phyloP scores from a whole-genome alignment of 2,888 invertebrate species.

The Polyommatus icarus region DNA sequence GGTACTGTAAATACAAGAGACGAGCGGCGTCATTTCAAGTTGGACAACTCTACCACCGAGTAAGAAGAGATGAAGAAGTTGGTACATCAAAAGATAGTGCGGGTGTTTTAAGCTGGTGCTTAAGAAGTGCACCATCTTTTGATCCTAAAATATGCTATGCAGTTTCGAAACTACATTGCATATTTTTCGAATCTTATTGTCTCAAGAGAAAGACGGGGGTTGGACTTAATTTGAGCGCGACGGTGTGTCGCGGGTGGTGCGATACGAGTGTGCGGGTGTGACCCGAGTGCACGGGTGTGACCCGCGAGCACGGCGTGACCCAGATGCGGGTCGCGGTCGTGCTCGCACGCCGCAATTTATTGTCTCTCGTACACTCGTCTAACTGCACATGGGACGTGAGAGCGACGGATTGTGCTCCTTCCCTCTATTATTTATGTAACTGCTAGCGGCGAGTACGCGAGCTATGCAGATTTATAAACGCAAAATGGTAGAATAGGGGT shows the following conservation, averaged over 20 bases:
- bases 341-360: constrained; percentile 63
- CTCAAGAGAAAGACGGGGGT: constrained; percentile 33
- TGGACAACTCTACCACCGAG: too few species aligned
- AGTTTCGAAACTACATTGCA: constrained; percentile 12
- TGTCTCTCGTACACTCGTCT: constrained; percentile 56
- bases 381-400: constrained; percentile 40
- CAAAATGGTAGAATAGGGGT: neutral
- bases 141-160: neutral
- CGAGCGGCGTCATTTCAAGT: too few species aligned
- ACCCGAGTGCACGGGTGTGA: constrained; percentile 43
- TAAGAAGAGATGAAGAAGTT: too few species aligned
- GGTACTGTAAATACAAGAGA: too few species aligned
- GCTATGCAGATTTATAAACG: neutral
- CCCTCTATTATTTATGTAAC: constrained; percentile 22
- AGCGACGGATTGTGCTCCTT: constrained; percentile 26
- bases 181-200: too few species aligned
- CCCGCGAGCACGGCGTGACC: constrained; percentile 51
- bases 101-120: too few species aligned
- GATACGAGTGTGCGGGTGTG: constrained; percentile 45
- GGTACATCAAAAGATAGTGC: too few species aligned
- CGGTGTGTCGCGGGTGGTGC: constrained; percentile 43
- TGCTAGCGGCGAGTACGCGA: neutral
- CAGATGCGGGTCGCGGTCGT: constrained; percentile 57
- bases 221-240: constrained; percentile 40
- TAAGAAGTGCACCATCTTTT: too few species aligned